A percentile compares a stretch with the other conserved stretches of the same genome.
Evolutionary conservation across 2,113 vertebrate genomes (phyloP).

Genomic region (Cettia cetti): DNA sequence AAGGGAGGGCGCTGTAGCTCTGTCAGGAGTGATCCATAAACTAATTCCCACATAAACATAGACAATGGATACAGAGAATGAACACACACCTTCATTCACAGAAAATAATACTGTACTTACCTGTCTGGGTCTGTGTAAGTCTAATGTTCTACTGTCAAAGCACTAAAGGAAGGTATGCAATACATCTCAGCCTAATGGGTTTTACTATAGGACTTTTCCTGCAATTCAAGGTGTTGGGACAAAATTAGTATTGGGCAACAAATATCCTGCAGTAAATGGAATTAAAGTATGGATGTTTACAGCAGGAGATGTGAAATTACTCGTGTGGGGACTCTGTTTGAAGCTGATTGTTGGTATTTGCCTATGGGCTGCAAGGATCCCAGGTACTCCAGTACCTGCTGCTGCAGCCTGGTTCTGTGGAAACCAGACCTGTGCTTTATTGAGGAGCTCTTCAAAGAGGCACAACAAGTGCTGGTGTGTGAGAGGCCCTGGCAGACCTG

Average conservation of each 20-base stretch:
- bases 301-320: background rate
- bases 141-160: background rate
- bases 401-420: background rate
- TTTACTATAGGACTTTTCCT: background rate
- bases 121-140: background rate
- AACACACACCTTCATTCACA: constrained; percentile 9
- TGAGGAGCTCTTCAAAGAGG: background rate
- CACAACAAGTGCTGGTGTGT: accelerated
- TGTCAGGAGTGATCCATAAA: constrained; percentile 63
- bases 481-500: background rate
- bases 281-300: background rate
- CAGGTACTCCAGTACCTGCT: background rate
- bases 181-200: background rate
- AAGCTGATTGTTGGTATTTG: background rate
- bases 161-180: background rate
- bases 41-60: constrained; percentile 59
- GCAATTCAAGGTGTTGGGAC: background rate
- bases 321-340: background rate
- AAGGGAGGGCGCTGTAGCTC: constrained; percentile 56
- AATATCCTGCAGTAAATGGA: background rate
- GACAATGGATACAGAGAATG: constrained; percentile 11
- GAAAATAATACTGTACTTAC: constrained; percentile 5
- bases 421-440: background rate
- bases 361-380: background rate
- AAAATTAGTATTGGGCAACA: background rate